These are phyloP conservation scores for Perdita meconis DNA, from an alignment of 2,888 invertebrate genomes.

Conservation along the genomic window DNA sequence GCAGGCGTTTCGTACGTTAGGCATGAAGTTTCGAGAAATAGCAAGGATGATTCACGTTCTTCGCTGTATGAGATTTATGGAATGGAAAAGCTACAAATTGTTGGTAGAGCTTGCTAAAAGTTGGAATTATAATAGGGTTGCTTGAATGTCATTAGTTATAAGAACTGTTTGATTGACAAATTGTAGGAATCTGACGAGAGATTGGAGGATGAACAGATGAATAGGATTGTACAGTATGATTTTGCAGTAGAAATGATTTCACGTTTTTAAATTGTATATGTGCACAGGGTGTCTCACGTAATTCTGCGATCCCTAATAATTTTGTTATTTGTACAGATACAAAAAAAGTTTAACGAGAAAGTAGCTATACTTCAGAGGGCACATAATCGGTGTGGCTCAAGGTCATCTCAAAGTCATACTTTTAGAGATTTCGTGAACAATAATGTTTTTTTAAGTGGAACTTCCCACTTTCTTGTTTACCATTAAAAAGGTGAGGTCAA, in stretches of 20 bases:
- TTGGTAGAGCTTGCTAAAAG: background rate
- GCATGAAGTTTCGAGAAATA: slow-evolving; percentile 7
- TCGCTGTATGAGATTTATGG: slow-evolving; percentile 1
- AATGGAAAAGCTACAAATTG: background rate
- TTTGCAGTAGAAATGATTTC: background rate
- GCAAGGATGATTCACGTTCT: slow-evolving; percentile 16
- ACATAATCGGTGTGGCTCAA: no score
- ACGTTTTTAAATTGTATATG: no score
- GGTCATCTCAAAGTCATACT: no score
- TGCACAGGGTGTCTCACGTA: no score
- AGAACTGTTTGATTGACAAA: background rate
- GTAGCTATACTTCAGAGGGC: no score
- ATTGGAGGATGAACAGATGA: background rate
- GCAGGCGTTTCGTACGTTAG: background rate
- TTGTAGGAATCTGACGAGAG: background rate
- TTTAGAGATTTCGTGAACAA: no score
- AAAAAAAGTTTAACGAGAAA: no score
- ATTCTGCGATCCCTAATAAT: no score
- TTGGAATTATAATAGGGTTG: background rate
- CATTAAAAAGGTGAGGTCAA: no score
- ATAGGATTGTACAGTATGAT: background rate
- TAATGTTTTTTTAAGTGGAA: no score
- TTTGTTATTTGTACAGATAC: no score
- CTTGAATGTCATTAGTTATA: background rate
- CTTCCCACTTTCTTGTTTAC: no score